phyloP scores from a whole-genome alignment of 2,888 invertebrate genomes.

The Trimorus sp. region DNA sequence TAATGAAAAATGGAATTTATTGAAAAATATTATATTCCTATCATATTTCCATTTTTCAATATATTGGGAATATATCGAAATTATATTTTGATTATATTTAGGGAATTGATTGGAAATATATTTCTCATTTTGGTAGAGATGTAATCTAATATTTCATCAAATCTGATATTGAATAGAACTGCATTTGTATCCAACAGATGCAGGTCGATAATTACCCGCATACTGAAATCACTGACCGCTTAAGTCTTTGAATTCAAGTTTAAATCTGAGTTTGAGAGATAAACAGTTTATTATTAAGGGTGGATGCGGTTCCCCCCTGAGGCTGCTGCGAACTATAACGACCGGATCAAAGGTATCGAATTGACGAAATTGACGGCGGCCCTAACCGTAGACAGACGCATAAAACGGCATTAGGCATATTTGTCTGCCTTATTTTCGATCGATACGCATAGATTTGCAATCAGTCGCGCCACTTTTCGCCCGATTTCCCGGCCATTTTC shows the following conservation, averaged over 20 bases:
- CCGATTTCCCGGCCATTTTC: background rate
- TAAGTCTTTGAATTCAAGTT: conserved; percentile 70
- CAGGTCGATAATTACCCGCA: conserved; percentile 10
- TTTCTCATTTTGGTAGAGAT: too few relatives aligned
- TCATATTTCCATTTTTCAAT: too few relatives aligned
- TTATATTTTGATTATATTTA: too few relatives aligned
- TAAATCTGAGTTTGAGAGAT: conserved; percentile 79
- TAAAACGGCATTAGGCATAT: conserved; percentile 55
- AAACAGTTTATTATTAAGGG: conserved; percentile 75
- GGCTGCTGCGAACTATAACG: conserved; percentile 70
- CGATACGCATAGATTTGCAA: conserved; percentile 28
- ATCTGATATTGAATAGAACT: too few relatives aligned
- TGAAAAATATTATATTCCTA: too few relatives aligned
- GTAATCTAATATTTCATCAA: too few relatives aligned
- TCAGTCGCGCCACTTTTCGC: background rate
- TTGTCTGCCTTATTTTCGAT: conserved; percentile 42
- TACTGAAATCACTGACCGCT: conserved; percentile 14
- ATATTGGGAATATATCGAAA: too few relatives aligned
- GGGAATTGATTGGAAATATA: too few relatives aligned
- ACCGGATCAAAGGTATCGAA: conserved; percentile 78
- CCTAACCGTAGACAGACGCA: conserved; percentile 41
- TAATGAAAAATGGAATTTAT: too few relatives aligned
- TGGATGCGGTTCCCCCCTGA: conserved; percentile 64
- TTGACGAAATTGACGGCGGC: conserved; percentile 68
- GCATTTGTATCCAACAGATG: too few relatives aligned